These are phyloP conservation scores for Tupiocoris notatus DNA, from an alignment of 2,888 invertebrate species.

Conservation along the genomic window DNA sequence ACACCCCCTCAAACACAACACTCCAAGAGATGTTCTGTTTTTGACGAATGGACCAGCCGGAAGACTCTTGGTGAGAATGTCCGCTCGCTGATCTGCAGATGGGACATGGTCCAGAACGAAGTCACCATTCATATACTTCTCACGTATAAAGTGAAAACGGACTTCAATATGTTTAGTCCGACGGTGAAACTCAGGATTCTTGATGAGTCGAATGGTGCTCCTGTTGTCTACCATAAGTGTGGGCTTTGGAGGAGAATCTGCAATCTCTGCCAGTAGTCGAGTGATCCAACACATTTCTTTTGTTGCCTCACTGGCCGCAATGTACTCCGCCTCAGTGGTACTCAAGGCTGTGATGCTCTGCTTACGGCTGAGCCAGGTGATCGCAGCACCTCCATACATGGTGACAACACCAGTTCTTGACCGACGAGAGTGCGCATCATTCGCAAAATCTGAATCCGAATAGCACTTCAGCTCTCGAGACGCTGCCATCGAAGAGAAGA, in stretches of 20 bases:
- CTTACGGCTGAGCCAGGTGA: slow-evolving; percentile 41
- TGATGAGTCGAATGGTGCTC: slow-evolving; percentile 50
- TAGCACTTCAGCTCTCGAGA: slow-evolving; percentile 45
- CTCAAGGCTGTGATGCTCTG: slow-evolving; percentile 31
- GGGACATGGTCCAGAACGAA: no score
- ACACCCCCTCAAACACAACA: no score
- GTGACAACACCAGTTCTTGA: slow-evolving; percentile 51
- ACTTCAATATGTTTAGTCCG: slow-evolving; percentile 51
- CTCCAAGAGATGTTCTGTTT: no score
- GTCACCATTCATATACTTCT: no score
- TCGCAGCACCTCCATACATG: slow-evolving; percentile 35
- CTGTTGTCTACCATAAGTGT: no score
- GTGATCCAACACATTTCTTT: slow-evolving; percentile 50
- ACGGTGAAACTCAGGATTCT: slow-evolving; percentile 52
- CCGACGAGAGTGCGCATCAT: slow-evolving; percentile 51
- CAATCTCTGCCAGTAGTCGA: slow-evolving; percentile 50
- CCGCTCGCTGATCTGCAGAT: no score
- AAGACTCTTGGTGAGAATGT: no score
- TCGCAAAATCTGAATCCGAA: slow-evolving; percentile 53
- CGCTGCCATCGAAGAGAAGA: background rate
- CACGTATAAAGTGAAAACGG: slow-evolving; percentile 43
- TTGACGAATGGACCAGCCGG: no score
- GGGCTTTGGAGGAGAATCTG: slow-evolving; percentile 44
- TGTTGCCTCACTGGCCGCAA: slow-evolving; percentile 44
- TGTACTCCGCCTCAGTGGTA: slow-evolving; percentile 45